Conservation (phyloP, 2,888 invertebrate species). For the Aphelenchoides bicaudatus region DNA sequence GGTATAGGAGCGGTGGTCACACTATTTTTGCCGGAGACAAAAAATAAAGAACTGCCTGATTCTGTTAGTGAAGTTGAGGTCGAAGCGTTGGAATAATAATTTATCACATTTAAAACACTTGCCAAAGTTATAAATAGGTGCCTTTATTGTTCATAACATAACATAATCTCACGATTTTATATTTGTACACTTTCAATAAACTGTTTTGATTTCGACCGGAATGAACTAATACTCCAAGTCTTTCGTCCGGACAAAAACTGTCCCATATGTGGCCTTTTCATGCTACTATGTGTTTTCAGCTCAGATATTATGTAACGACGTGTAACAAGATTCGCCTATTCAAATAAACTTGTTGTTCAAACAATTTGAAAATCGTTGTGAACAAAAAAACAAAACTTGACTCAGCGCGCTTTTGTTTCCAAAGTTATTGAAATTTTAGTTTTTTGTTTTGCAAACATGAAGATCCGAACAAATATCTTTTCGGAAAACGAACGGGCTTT, state of each 20-base stretch:
- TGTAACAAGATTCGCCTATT: too few species aligned
- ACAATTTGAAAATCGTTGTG: too few species aligned
- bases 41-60: slow-evolving; percentile 1
- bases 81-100: not conserved
- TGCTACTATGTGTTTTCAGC: too few species aligned
- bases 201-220: not conserved
- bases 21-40: not conserved
- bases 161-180: not conserved
- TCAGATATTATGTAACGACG: too few species aligned
- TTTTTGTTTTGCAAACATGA: too few species aligned
- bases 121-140: not conserved
- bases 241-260: too few species aligned
- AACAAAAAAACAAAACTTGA: too few species aligned
- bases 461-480: slow-evolving; percentile 8
- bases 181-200: not conserved
- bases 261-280: too few species aligned
- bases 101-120: not conserved
- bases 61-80: not conserved
- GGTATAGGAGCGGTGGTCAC: not conserved
- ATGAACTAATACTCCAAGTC: too few species aligned
- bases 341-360: too few species aligned
- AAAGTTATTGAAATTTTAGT: too few species aligned
- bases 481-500: slow-evolving; percentile 13
- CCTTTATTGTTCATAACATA: not conserved
- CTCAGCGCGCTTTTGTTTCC: too few species aligned